Conservation (phyloP, 1,140 invertebrate species). For the Drosophila subpulchrella region DNA sequence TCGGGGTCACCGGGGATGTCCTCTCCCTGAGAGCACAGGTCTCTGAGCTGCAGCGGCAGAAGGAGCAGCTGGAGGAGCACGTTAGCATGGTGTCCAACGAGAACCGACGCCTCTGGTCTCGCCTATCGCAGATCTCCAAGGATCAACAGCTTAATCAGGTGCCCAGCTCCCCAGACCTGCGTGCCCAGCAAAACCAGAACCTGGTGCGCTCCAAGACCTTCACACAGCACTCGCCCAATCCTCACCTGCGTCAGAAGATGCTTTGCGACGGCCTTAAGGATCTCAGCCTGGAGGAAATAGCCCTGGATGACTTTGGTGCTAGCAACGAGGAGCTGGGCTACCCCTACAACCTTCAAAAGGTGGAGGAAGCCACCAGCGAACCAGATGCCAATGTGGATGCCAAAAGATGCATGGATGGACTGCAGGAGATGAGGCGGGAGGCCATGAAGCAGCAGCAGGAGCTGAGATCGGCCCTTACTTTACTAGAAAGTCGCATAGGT, state of each 20-base stretch:
- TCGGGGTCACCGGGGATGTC: conserved; percentile 83
- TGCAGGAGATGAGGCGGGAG: conserved; percentile 87
- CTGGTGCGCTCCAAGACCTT: conserved; percentile 88
- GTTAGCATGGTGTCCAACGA: conserved; percentile 92
- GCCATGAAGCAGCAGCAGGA: conserved; percentile 88
- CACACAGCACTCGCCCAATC: conserved; percentile 86
- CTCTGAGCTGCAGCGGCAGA: conserved; percentile 89
- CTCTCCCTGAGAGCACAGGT: conserved; percentile 86
- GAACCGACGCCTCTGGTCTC: conserved; percentile 91
- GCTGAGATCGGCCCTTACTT: conserved; percentile 85
- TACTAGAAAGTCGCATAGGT: conserved; percentile 66
- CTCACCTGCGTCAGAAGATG: conserved; percentile 85
- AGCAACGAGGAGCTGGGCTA: conserved; percentile 86
- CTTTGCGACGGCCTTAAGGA: conserved; percentile 84
- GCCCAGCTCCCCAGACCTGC: conserved; percentile 17
- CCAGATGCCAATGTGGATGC: conserved; percentile 88
- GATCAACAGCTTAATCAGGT: conserved; percentile 81
- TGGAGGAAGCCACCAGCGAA: conserved; percentile 78
- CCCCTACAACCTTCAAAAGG: conserved; percentile 87
- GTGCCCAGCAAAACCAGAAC: conserved; percentile 67
- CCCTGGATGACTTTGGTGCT: conserved; percentile 88
- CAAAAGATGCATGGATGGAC: conserved; percentile 87
- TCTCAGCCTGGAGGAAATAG: conserved; percentile 91
- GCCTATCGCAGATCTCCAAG: conserved; percentile 88
- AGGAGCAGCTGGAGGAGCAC: conserved; percentile 90